Percentiles rank a stretch among this genome's conserved stretches.
Conservation (phyloP, 2,797 vertebrate species). For the Serranus cabrilla region DNA sequence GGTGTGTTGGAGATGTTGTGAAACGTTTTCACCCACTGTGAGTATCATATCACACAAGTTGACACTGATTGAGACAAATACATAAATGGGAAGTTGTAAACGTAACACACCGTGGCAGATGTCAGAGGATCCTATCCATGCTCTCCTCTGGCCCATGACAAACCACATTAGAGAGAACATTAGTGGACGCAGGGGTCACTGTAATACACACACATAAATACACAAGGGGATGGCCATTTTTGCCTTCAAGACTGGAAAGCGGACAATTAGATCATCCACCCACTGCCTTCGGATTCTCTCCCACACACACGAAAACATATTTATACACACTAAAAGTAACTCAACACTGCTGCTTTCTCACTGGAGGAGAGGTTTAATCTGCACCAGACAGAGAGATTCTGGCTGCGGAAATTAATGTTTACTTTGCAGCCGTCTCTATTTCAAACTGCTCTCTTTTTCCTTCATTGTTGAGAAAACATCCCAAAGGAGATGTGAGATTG, state of each 20-base stretch:
- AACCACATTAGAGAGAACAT: constrained; percentile 65
- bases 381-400: constrained; percentile 78
- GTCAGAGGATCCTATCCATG: constrained; percentile 41
- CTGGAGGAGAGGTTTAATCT: constrained; percentile 68
- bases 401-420: constrained; percentile 83
- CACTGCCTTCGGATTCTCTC: constrained; percentile 40
- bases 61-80: constrained; percentile 46
- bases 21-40: constrained; percentile 43
- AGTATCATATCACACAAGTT: constrained; percentile 49
- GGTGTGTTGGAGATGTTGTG: constrained; percentile 33
- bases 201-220: constrained; percentile 48
- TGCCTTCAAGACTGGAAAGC: constrained; percentile 43
- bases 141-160: constrained; percentile 58
- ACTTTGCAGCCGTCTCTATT: constrained; percentile 76
- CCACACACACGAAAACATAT: constrained; percentile 31
- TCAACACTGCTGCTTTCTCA: constrained; percentile 57
- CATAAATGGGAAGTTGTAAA: constrained; percentile 54
- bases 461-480: constrained; percentile 75
- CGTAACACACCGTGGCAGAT: constrained; percentile 32
- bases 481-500: constrained; percentile 74
- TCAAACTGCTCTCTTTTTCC: constrained; percentile 65
- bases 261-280: constrained; percentile 66
- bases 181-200: constrained; percentile 52
- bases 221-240: constrained; percentile 27
- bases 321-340: constrained; percentile 51